phyloP scores from a whole-genome alignment of 2,797 vertebrate genomes.

The Apogon hyalosoma region DNA sequence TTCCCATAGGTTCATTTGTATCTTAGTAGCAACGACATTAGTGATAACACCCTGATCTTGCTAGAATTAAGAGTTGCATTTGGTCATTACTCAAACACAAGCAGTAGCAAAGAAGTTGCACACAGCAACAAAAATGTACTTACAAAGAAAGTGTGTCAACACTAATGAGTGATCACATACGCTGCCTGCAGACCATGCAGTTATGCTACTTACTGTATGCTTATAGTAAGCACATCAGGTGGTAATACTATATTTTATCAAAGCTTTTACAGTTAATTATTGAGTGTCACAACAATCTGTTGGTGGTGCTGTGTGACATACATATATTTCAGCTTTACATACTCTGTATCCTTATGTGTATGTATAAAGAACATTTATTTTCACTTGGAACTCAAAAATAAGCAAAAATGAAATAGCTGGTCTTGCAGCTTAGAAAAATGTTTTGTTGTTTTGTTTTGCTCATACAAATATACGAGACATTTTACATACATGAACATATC shows the following conservation, averaged over 20 bases:
- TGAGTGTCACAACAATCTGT: too few species aligned
- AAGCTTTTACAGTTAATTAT: too few species aligned
- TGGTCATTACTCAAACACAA: slow-evolving; percentile 50
- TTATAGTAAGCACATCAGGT: background rate
- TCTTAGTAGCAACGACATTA: slow-evolving; percentile 34
- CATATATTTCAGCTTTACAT: too few species aligned
- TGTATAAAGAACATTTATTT: too few species aligned
- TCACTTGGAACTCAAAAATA: too few species aligned
- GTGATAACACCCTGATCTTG: slow-evolving; percentile 21
- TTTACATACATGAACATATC: too few species aligned
- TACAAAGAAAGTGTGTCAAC: slow-evolving; percentile 38
- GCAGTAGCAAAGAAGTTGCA: slow-evolving; percentile 26
- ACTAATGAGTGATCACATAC: slow-evolving; percentile 16
- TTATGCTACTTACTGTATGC: slow-evolving; percentile 4
- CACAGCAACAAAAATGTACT: slow-evolving; percentile 27
- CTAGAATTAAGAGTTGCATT: slow-evolving; percentile 46
- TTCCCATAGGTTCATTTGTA: slow-evolving; percentile 54
- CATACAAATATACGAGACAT: too few species aligned
- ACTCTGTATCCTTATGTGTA: too few species aligned
- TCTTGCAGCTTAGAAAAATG: too few species aligned
- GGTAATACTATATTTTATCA: background rate
- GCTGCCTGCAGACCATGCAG: background rate
- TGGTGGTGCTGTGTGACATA: too few species aligned
- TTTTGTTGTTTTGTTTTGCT: too few species aligned
- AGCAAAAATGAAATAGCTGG: too few species aligned